Conservation (phyloP, 2,113 vertebrate species). For the Panthera uncia region DNA sequence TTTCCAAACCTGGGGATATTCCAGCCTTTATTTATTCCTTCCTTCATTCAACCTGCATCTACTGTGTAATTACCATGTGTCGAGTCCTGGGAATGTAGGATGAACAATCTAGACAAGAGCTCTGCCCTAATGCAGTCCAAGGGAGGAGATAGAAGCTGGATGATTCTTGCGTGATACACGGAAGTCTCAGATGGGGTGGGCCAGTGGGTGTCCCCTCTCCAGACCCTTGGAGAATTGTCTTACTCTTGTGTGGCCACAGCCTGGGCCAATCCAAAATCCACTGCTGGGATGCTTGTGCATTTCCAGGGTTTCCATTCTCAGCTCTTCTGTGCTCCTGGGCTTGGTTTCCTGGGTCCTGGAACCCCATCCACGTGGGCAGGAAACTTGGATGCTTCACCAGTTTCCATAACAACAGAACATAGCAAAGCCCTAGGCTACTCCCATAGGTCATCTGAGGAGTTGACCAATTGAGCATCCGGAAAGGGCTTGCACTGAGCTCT, state of each 20-base stretch:
- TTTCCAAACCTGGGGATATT: background rate
- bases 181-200: background rate
- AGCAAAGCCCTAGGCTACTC: background rate
- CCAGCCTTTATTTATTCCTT: background rate
- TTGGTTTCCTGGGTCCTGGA: background rate
- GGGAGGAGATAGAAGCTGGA: background rate
- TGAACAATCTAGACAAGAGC: background rate
- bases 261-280: background rate
- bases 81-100: background rate
- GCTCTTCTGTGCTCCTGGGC: background rate
- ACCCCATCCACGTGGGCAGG: background rate
- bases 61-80: background rate
- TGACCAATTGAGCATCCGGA: background rate
- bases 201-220: background rate
- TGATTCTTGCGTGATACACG: background rate
- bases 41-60: background rate
- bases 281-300: background rate
- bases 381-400: background rate
- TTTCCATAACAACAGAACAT: conserved; percentile 21
- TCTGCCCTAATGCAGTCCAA: background rate
- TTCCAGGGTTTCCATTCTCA: background rate
- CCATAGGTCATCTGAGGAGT: background rate
- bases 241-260: background rate
- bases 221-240: background rate
- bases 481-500: background rate